phyloP scores from a whole-genome alignment of 2,797 vertebrate genomes.

The Hypotaenidia okinawae region DNA sequence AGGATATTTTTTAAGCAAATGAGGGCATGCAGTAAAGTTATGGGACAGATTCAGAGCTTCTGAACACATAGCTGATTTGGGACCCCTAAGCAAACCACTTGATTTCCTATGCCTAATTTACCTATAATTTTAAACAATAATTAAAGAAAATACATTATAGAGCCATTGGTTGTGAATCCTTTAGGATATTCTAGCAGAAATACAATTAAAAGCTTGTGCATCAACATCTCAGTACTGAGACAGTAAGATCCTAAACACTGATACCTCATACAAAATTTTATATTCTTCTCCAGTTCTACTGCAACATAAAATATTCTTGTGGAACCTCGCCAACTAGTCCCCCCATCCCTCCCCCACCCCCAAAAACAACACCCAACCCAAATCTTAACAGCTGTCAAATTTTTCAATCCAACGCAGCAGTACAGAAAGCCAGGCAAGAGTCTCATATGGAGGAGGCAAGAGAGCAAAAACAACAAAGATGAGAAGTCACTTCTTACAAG shows the following conservation, averaged over 20 bases:
- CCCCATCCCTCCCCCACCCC: too few species aligned
- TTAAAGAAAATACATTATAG: not conserved
- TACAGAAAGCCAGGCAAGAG: not conserved
- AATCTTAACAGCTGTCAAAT: not conserved
- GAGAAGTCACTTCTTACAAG: not conserved
- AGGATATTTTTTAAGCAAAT: not conserved
- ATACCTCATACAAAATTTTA: not conserved
- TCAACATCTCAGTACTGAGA: not conserved
- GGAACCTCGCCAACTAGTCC: not conserved
- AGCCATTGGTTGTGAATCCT: not conserved
- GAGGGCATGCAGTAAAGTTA: not conserved
- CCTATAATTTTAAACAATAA: not conserved
- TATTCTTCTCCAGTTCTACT: not conserved
- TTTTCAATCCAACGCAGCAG: not conserved
- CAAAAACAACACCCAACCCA: not conserved
- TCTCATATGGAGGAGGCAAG: not conserved
- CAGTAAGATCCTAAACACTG: not conserved
- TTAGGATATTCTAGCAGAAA: not conserved
- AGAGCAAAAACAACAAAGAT: not conserved
- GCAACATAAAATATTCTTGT: not conserved
- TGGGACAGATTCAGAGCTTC: not conserved
- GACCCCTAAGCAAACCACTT: not conserved
- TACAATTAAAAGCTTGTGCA: not conserved
- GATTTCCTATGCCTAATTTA: not conserved
- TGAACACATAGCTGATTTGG: not conserved